These are phyloP conservation scores for Aculops lycopersici DNA, from an alignment of 1,140 invertebrate genomes.

Conservation along the genomic window DNA sequence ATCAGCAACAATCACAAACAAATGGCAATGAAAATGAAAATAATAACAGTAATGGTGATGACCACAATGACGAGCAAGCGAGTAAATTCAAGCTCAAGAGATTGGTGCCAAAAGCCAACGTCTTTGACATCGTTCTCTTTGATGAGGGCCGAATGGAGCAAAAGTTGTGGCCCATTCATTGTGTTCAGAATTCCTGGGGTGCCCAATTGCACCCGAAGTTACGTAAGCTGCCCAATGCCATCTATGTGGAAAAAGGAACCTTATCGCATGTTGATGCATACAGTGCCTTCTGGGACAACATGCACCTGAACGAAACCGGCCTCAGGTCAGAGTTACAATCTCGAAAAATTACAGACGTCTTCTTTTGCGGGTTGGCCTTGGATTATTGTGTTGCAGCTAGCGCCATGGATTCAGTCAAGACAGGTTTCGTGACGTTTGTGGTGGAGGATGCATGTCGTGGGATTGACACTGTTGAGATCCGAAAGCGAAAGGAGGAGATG, in stretches of 20 bases:
- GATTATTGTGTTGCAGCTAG: constrained; percentile 50
- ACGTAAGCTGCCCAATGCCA: constrained; percentile 23
- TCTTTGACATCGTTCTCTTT: constrained; percentile 68
- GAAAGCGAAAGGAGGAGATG: constrained; percentile 39
- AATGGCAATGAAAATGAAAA: no score
- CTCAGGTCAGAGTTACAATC: constrained; percentile 41
- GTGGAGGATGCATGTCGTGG: constrained; percentile 67
- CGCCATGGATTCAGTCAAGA: constrained; percentile 23
- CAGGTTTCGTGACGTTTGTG: constrained; percentile 56
- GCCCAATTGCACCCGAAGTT: constrained; percentile 66
- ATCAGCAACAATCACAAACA: neutral
- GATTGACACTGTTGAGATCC: constrained; percentile 46
- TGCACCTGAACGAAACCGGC: constrained; percentile 51
- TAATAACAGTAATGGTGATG: no score
- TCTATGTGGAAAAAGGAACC: constrained; percentile 22
- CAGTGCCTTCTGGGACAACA: constrained; percentile 91
- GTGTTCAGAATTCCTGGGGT: constrained; percentile 74
- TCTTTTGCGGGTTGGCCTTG: constrained; percentile 72
- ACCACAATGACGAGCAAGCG: no score
- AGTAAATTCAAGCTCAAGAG: constrained; percentile 22
- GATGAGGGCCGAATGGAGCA: constrained; percentile 40
- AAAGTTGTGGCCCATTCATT: constrained; percentile 70
- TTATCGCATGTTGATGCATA: constrained; percentile 83
- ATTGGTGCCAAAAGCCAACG: constrained; percentile 38
- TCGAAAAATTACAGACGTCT: constrained; percentile 57